Base-by-base conservation (phyloP, 2,888 invertebrate species). In the Amblyjoppa proteus region DNA sequence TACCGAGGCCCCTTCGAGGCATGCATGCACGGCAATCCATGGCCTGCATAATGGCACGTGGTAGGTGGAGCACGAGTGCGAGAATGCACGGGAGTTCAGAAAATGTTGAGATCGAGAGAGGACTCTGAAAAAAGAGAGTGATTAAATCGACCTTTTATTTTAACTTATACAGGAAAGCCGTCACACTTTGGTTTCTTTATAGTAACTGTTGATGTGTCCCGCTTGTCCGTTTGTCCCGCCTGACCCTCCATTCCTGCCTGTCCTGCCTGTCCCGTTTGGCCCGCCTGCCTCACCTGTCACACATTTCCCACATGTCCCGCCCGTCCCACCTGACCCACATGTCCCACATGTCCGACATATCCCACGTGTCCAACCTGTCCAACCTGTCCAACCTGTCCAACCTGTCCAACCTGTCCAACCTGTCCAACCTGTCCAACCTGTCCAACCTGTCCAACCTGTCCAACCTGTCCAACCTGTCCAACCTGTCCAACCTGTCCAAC, bases 31-130 rank as follows among this genome's bases (percentile, higher is more conserved):
- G 20, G 51, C 75, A 51, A 64, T 66, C 34, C 75, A 66, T 66
- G 66, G 75, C 75, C 75, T 76, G 75, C 75, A 76, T 66, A 76
- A 76, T 76, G 66, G 51, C 66, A 66, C 75, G 66, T 66, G 66
- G 49, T 75, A 53, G 66, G 75, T 51, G 51, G 66, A 51, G 75
- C 34, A 66, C 51, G 51, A 64, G 64, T 34, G 64, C 64, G 64
- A 64, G 64, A 34, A 64, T 64, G 64, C 34, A 64, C 28, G 34
- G 31, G 75, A 76, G 66, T 66, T 51, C 49, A 38, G 66, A 31
- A 34, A 64, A 51, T 16, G 11, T 64, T 13, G 13, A 76, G 51
- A 76, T 66, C 75, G 64, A 49, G 64, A 49, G 61, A 49, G 28
- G 61, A 5, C 16, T 6, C 31, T n/a, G n/a, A 13, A 25, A 20